phyloP scores from a whole-genome alignment of 2,888 invertebrate genomes.

The Agrochola lota region DNA sequence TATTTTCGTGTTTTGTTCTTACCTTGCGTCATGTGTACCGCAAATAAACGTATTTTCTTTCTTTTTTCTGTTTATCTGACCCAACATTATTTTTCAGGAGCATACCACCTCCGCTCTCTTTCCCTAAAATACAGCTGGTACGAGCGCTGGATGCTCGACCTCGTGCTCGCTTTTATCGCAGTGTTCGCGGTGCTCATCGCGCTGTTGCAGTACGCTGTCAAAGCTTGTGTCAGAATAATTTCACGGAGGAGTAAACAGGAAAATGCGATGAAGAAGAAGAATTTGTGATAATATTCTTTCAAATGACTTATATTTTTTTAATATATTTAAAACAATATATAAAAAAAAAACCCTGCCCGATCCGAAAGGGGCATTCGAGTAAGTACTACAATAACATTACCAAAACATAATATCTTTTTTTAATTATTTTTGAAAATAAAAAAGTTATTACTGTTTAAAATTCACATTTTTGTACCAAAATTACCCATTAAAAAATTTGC shows the following conservation, averaged over 20 bases:
- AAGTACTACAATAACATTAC: too few relatives aligned
- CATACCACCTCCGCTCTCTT: constrained; percentile 58
- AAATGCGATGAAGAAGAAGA: constrained; percentile 38
- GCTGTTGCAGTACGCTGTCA: constrained; percentile 24
- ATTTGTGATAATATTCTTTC: constrained; percentile 6
- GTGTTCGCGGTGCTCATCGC: constrained; percentile 5
- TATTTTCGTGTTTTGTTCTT: too few relatives aligned
- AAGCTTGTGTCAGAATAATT: constrained; percentile 23
- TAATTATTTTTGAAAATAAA: too few relatives aligned
- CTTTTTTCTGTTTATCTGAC: not conserved
- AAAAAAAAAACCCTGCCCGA: too few relatives aligned
- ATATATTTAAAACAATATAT: too few relatives aligned
- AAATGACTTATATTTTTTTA: not conserved
- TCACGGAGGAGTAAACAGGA: constrained; percentile 21
- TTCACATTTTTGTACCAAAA: too few relatives aligned
- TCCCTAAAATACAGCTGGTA: constrained; percentile 58
- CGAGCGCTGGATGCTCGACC: constrained; percentile 62
- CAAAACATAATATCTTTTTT: too few relatives aligned
- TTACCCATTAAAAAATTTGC: too few relatives aligned
- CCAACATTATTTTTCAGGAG: constrained; percentile 45
- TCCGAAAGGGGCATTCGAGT: too few relatives aligned
- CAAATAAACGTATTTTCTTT: too few relatives aligned
- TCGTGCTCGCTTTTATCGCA: constrained; percentile 24
- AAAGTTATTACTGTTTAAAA: too few relatives aligned
- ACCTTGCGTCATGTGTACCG: too few relatives aligned